Evolutionary conservation across 2,797 vertebrate genomes (phyloP).

Genomic region (Todus mexicanus): DNA sequence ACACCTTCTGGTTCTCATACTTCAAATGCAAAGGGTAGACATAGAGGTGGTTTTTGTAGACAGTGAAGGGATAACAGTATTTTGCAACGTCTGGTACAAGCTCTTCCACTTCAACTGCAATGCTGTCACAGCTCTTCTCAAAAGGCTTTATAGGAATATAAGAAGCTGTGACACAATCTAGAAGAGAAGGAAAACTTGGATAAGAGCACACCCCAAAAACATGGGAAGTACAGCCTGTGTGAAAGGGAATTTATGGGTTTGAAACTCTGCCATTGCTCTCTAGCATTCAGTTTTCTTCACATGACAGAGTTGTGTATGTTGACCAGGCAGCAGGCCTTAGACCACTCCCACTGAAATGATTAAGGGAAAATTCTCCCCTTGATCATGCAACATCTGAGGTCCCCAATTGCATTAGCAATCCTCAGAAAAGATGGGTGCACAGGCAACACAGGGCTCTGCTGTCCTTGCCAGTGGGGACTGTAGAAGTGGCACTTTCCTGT

Average conservation of each 20-base stretch:
- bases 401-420: neutral
- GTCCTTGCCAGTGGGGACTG: neutral
- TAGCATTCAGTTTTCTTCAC: neutral
- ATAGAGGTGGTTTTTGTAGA: constrained; percentile 94
- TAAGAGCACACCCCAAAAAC: neutral
- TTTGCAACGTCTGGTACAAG: constrained; percentile 91
- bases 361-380: neutral
- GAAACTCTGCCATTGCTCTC: neutral
- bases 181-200: neutral
- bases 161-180: constrained; percentile 92
- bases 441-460: neutral
- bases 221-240: neutral
- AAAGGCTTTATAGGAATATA: constrained; percentile 93
- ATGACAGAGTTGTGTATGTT: neutral
- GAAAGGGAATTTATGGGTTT: neutral
- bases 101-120: constrained; percentile 91
- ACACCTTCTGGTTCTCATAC: constrained; percentile 96
- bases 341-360: neutral
- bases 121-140: constrained; percentile 80
- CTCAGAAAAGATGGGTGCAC: neutral
- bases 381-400: neutral
- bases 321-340: neutral
- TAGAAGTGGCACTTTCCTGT: neutral
- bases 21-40: constrained; percentile 92
- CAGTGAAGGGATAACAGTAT: constrained; percentile 92